Percentiles rank a stretch among this genome's conserved stretches.
Evolutionary conservation across 2,113 vertebrate species (phyloP).

Genomic region (Aldabrachelys gigantea): DNA sequence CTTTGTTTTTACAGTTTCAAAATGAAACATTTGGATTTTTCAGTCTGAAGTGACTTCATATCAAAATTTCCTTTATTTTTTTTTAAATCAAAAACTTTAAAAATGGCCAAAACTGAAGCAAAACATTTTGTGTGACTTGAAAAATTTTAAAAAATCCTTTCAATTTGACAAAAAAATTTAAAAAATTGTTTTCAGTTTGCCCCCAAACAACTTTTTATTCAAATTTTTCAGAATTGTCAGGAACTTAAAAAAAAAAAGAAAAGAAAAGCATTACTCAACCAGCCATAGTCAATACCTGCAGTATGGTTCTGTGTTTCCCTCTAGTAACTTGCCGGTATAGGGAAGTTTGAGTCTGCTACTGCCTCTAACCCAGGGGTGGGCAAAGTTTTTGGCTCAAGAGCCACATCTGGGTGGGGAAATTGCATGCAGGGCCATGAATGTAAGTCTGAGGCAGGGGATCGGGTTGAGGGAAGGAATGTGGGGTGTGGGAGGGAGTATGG

Average conservation of each 20-base stretch:
- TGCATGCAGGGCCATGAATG: too few relatives aligned
- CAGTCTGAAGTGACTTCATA: not conserved
- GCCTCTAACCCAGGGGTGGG: not conserved
- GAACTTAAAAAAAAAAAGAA: not conserved
- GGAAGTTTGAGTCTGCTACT: accelerated
- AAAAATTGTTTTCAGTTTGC: not conserved
- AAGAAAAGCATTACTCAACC: not conserved
- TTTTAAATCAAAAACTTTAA: not conserved
- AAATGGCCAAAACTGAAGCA: not conserved
- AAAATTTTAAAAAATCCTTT: not conserved
- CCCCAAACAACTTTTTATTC: not conserved
- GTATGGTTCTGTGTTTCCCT: not conserved
- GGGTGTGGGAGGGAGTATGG: too few relatives aligned
- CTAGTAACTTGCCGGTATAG: not conserved
- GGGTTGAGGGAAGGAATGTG: too few relatives aligned
- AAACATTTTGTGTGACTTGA: too few relatives aligned
- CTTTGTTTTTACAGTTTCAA: not conserved
- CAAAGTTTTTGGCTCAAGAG: too few relatives aligned
- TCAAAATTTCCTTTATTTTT: not conserved
- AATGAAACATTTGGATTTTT: too few relatives aligned
- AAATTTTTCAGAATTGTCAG: not conserved
- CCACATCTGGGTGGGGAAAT: too few relatives aligned
- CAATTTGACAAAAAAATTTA: not conserved
- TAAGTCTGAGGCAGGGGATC: too few relatives aligned
- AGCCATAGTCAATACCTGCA: not conserved